Percentiles rank a stretch among this genome's conserved stretches.
These are phyloP conservation scores for Cuniculus paca DNA, from an alignment of 2,797 vertebrate genomes.

Conservation along the genomic window DNA sequence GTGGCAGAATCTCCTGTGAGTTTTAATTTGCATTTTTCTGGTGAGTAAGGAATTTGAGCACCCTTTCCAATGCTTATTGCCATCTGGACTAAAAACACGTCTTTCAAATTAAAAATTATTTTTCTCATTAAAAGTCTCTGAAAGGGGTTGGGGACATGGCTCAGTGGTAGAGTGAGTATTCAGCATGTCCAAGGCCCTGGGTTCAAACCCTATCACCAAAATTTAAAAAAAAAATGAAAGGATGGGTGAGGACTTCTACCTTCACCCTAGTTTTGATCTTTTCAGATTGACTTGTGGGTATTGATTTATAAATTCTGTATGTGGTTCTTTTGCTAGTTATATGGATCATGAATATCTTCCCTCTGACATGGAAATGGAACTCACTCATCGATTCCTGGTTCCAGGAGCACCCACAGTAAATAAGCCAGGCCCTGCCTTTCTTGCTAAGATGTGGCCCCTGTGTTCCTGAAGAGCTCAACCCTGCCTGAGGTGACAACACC, in stretches of 20 bases:
- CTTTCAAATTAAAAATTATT: neutral
- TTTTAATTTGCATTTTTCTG: neutral
- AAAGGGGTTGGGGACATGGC: neutral
- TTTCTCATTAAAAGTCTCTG: neutral
- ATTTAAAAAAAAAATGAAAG: neutral
- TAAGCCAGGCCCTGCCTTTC: neutral
- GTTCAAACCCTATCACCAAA: neutral
- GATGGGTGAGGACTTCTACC: neutral
- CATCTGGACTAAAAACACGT: neutral
- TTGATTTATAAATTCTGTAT: neutral
- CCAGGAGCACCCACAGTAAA: neutral
- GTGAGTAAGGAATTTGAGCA: neutral
- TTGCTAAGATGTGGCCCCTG: neutral
- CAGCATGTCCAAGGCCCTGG: neutral
- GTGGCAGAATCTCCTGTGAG: neutral
- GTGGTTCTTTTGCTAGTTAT: neutral
- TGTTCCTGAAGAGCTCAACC: too few species aligned
- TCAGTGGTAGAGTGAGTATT: neutral
- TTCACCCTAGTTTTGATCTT: neutral
- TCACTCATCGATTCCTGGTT: neutral
- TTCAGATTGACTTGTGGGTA: fast-evolving
- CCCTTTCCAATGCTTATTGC: neutral
- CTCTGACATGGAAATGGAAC: neutral
- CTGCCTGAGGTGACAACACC: neutral
- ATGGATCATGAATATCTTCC: neutral